Base-by-base conservation (phyloP, 2,888 invertebrate genomes). In the Fragum sueziense region DNA sequence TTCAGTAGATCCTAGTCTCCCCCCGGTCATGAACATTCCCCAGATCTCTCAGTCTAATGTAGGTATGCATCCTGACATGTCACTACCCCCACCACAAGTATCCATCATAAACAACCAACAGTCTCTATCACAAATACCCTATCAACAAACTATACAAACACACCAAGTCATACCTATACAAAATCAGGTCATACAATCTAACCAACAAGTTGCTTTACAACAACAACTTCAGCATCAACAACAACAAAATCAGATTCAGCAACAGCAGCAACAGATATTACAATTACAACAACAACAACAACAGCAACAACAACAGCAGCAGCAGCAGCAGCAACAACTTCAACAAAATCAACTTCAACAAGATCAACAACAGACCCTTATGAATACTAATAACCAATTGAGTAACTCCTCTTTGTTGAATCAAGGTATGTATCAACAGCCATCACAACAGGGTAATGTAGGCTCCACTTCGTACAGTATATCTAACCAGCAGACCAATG, bases 81-180 rank as follows among this genome's bases (percentile, higher is more conserved):
- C 83, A 1, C 37, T 83, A 22, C 80, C 83, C 3, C 83, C 80
- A 52, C 73, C 73, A 2, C 61, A 74, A n/a, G 67, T 73, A 47
- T 54, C 52, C 22, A 14, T 68, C 1, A 52, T 76, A 34, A 70
- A 69, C 9, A 61, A 59, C n/a, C 71, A 70, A 33, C 54, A 65
- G 27, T 34, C 29, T 61, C 17, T 71, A 3, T 34, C 62, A 17
- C 62, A 62, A 4, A 34, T 62, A 22, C 6, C 68, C 52, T 31
- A 59, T 57, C 51, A 74, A 79, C 33, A 70, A 62, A 20, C 59
- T 17, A 17, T 62, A 17, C 34, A 33, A 62, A 14, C 62, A 20
- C 62, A 62, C 20, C 17, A 29, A 31, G 31, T 61, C 31, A 29
- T 61, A 2, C 31, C 62, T 34, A 22, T 62, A 22, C 62, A 62